These are phyloP conservation scores for Rhincodon typus DNA, from an alignment of 2,797 vertebrate genomes.

Conservation along the genomic window DNA sequence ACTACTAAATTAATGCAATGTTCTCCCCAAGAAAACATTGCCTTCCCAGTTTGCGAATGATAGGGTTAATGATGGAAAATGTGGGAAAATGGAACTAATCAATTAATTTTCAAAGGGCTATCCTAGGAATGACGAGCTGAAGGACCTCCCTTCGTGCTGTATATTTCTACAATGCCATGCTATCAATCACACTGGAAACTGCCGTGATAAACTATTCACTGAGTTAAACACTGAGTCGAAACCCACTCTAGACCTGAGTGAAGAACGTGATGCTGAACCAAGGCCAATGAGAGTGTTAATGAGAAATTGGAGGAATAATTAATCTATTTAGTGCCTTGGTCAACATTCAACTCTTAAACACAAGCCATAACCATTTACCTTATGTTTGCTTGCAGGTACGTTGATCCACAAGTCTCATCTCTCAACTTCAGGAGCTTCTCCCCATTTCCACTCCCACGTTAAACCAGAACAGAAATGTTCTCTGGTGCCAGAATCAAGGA, in stretches of 20 bases:
- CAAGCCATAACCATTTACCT: too few species aligned
- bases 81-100: not conserved
- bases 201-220: not conserved
- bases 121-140: not conserved
- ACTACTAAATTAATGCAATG: too few species aligned
- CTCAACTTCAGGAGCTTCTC: not conserved
- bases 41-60: too few species aligned
- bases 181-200: not conserved
- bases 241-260: not conserved
- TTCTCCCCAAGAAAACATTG: too few species aligned
- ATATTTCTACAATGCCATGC: not conserved
- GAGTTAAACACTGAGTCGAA: not conserved
- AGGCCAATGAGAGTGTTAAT: not conserved
- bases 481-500: not conserved
- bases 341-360: not conserved
- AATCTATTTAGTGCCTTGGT: not conserved
- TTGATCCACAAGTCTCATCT: not conserved
- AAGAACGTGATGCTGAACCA: not conserved
- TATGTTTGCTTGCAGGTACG: not conserved
- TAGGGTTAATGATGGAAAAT: too few species aligned
- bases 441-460: not conserved
- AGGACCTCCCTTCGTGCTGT: not conserved
- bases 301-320: not conserved
- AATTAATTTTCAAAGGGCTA: not conserved
- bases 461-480: not conserved